Evolutionary conservation across 53 echinoderm and acorn worm species (phyloP), one percentile per base, ranked within the genome.

Genomic region (Echinarachnius parma): DNA sequence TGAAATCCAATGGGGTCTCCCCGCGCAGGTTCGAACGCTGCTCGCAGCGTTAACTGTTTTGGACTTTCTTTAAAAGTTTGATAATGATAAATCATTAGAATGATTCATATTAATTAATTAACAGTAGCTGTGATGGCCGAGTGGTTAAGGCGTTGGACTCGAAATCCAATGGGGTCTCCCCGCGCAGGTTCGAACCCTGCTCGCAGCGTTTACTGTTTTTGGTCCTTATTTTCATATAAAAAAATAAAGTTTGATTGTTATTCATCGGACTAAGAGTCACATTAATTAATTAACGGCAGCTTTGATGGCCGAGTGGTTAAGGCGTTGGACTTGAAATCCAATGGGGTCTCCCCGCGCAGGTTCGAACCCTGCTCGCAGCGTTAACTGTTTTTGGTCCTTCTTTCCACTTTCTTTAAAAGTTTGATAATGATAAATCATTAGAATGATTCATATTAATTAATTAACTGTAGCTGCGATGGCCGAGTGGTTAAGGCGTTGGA

Each of bases 11-110:
- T 95, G 90, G 91, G 96, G 85, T 91, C 96, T 91, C 85, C 96
- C 96, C 96, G 96, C 91, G 91, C 69, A 95, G 96, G 91, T 95
- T 95, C 96, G 96, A 95, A 94, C 90, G 90, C 94, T 94, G 66
- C 93, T 94, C 94, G 94, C 94, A 94, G 64, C 64, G 64, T 64
- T 39, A 7, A 39, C 13, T 13, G 7, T n/a, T n/a, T n/a, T n/a
- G n/a, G n/a, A n/a, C n/a, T n/a, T n/a, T n/a, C n/a, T n/a, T n/a
- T n/a, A n/a, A n/a, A n/a, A n/a, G n/a, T n/a, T n/a, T n/a, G n/a
- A n/a, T n/a, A n/a, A n/a, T n/a, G n/a, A n/a, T n/a, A n/a, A n/a
- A n/a, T n/a, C n/a, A n/a, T n/a, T n/a, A n/a, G n/a, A n/a, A n/a
- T n/a, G n/a, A n/a, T n/a, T n/a, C n/a, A n/a, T n/a, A n/a, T n/a